phyloP scores from a whole-genome alignment of 2,888 invertebrate species.

The Tenthredo notha region DNA sequence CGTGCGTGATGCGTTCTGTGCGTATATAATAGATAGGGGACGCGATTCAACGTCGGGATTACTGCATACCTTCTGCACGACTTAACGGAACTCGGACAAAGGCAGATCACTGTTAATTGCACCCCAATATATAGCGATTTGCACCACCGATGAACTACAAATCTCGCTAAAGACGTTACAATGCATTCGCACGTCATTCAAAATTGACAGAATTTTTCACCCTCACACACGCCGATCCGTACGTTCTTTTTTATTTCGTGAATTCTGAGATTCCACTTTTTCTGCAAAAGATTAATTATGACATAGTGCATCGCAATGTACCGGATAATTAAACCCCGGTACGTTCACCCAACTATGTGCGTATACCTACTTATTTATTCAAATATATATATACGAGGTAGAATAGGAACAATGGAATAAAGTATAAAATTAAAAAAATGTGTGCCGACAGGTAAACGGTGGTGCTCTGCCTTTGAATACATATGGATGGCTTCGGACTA shows the following conservation, averaged over 20 bases:
- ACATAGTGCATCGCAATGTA: neutral
- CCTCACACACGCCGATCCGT: neutral
- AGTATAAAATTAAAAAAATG: slow-evolving; percentile 34
- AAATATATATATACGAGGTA: neutral
- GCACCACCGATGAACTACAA: neutral
- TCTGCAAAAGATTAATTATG: neutral
- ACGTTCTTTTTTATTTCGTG: neutral
- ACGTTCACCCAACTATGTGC: neutral
- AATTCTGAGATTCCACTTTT: neutral
- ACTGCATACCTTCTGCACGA: slow-evolving; percentile 35
- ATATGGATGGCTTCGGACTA: slow-evolving; percentile 30
- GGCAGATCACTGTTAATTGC: slow-evolving; percentile 39
- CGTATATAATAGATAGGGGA: neutral
- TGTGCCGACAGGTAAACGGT: slow-evolving; percentile 24
- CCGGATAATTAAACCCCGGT: neutral
- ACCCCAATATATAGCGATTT: slow-evolving; percentile 17
- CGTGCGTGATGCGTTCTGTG: neutral
- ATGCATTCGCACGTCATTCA: neutral
- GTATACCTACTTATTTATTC: neutral
- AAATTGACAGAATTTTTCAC: neutral
- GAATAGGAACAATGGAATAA: neutral
- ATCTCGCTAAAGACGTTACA: neutral
- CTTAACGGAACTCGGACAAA: slow-evolving; percentile 41
- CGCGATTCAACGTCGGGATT: neutral
- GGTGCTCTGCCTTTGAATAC: slow-evolving; percentile 37